Percentiles rank a stretch among this genome's conserved stretches.
Evolutionary conservation across 2,113 vertebrate species (phyloP).

Genomic region (Rhynchomys soricoides): DNA sequence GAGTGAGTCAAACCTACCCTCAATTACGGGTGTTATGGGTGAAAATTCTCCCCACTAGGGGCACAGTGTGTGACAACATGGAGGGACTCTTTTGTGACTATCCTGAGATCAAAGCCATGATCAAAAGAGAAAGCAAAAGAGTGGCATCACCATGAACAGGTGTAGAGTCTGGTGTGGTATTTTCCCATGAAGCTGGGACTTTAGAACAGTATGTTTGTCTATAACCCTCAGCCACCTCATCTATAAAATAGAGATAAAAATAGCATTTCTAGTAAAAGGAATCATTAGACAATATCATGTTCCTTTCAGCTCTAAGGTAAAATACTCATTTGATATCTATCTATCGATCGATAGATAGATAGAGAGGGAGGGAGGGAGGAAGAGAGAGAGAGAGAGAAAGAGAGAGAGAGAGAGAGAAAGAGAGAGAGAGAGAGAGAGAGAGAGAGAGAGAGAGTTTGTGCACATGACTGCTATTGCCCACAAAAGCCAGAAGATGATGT

Average conservation of each 20-base stretch:
- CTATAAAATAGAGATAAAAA: conserved; percentile 29
- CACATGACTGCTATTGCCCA: neutral
- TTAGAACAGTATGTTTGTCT: conserved; percentile 23
- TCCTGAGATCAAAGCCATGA: conserved; percentile 19
- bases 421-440: too few relatives aligned
- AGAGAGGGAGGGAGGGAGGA: too few relatives aligned
- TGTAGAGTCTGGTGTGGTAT: neutral
- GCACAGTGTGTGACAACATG: conserved; percentile 20
- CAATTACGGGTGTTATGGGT: neutral
- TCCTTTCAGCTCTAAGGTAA: neutral
- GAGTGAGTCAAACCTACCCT: conserved; percentile 33
- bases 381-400: too few relatives aligned
- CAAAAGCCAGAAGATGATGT: neutral
- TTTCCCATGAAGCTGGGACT: neutral
- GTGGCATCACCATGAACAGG: neutral
- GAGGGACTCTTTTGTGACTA: neutral
- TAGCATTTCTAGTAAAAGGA: neutral
- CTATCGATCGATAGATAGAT: too few relatives aligned
- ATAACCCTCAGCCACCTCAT: neutral
- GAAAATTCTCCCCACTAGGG: conserved; percentile 32
- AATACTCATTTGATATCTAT: conserved; percentile 14
- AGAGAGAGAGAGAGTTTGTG: neutral
- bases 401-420: too few relatives aligned
- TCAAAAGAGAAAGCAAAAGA: conserved; percentile 9
- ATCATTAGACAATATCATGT: neutral